A percentile compares a stretch with the other conserved stretches of the same genome.
Evolutionary conservation across 1,140 invertebrate genomes (phyloP).

Genomic region (Sweltsa coloradensis): DNA sequence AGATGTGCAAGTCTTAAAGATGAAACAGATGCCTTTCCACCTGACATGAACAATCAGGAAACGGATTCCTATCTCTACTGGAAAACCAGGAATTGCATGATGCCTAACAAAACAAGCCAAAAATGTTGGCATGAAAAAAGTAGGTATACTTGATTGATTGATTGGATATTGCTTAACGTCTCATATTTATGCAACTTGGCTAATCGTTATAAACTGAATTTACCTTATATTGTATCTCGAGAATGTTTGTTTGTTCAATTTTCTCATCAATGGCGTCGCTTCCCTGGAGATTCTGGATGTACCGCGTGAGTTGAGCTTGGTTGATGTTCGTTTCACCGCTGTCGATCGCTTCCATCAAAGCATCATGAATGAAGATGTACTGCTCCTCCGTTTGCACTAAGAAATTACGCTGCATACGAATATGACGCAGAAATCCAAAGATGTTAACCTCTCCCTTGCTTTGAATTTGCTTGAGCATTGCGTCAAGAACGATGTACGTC

Average conservation of each 20-base stretch:
- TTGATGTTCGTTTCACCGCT: slow-evolving; percentile 75
- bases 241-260: slow-evolving; percentile 41
- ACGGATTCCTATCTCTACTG: too few species aligned
- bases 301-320: slow-evolving; percentile 44
- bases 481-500: slow-evolving; percentile 90
- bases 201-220: too few species aligned
- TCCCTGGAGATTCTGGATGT: slow-evolving; percentile 45
- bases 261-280: slow-evolving; percentile 32
- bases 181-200: too few species aligned
- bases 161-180: too few species aligned
- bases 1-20: too few species aligned
- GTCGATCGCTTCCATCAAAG: slow-evolving; percentile 84
- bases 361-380: slow-evolving; percentile 95
- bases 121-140: too few species aligned
- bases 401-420: slow-evolving; percentile 72
- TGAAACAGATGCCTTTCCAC: too few species aligned
- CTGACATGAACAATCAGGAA: too few species aligned
- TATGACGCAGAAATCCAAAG: slow-evolving; percentile 85
- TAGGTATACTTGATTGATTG: too few species aligned
- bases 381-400: slow-evolving; percentile 85
- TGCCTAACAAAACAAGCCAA: too few species aligned
- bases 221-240: slow-evolving; percentile 67
- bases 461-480: slow-evolving; percentile 87
- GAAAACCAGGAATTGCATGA: too few species aligned
- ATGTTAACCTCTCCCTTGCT: slow-evolving; percentile 80